Evolutionary conservation across 1,140 invertebrate genomes (phyloP).

Genomic region (Apocrypta bakeri): DNA sequence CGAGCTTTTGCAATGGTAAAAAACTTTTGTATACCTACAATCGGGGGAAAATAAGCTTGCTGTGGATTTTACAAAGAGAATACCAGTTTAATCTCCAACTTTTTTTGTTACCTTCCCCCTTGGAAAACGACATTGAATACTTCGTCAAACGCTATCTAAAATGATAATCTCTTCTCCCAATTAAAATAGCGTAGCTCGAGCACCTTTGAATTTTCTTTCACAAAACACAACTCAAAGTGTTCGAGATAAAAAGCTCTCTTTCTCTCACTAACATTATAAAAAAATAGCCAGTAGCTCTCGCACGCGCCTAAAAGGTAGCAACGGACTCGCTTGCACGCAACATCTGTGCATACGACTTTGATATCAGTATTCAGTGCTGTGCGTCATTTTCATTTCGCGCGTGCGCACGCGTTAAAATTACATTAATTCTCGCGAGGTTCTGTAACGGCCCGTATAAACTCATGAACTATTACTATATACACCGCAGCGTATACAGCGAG

Average conservation of each 20-base stretch:
- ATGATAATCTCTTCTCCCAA: background rate
- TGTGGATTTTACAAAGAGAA: too few species aligned
- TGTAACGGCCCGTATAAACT: background rate
- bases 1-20: too few species aligned
- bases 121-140: background rate
- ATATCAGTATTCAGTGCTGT: background rate
- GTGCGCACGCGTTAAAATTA: background rate
- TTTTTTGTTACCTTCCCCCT: too few species aligned
- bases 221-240: too few species aligned
- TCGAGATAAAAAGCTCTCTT: background rate
- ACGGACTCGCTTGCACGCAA: background rate
- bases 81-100: too few species aligned
- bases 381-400: background rate
- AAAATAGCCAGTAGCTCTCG: background rate
- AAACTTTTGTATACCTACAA: too few species aligned
- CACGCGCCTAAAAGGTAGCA: background rate
- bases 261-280: background rate
- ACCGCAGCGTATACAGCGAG: background rate
- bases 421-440: background rate
- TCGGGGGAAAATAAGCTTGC: too few species aligned
- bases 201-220: background rate
- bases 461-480: background rate
- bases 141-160: background rate
- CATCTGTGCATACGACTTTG: background rate
- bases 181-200: background rate